Evolutionary conservation across 2,113 vertebrate genomes (phyloP), one percentile per base, ranked within the genome.

Genomic region (Dunckerocampus dactyliophorus): DNA sequence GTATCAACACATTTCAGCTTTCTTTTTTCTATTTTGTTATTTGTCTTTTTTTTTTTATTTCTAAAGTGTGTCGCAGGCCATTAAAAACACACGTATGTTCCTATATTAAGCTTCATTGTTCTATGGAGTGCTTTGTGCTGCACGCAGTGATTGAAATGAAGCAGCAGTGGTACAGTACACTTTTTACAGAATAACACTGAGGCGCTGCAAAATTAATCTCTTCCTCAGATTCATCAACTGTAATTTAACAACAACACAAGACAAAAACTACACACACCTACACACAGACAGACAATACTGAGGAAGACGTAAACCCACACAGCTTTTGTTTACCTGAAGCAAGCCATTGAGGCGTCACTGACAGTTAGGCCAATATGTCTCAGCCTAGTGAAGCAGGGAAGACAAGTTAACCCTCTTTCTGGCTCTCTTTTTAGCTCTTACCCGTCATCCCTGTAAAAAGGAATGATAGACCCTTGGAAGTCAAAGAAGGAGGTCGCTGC

Each of bases 331-430:
- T 85, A 80, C 83, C 61, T 75, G 67, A 69, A 85, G 75, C 75
- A 69, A 81, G 70, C 55, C 72, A 73, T 67, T 80, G 82, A 82
- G 78, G 82, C 77, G 47, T 83, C 74, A 71, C 85, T 87, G 88
- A 88, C 77, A 85, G 82, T 76, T 42, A 82, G 85, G 79, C 80
- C 85, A 86, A 85, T 85, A 77, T 71, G 85, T 86, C 79, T 85
- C 75, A 62, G 80, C 71, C 67, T 82, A 85, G 77, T 86, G 84
- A 87, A 90, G 87, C 89, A 84, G 63, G 63, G 81, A 84, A 78
- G 79, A 82, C 88, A 85, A 87, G 82, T 77, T 70, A 74, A 87
- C 85, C 79, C 87, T 77, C 67, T 52, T 57, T 62, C 16, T 28
- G 24, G 24, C 24, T 17, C 17, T 19, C 21, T 59, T 42, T 37